These are phyloP conservation scores for Lymantria monacha DNA, from an alignment of 2,888 invertebrate species.

Conservation along the genomic window DNA sequence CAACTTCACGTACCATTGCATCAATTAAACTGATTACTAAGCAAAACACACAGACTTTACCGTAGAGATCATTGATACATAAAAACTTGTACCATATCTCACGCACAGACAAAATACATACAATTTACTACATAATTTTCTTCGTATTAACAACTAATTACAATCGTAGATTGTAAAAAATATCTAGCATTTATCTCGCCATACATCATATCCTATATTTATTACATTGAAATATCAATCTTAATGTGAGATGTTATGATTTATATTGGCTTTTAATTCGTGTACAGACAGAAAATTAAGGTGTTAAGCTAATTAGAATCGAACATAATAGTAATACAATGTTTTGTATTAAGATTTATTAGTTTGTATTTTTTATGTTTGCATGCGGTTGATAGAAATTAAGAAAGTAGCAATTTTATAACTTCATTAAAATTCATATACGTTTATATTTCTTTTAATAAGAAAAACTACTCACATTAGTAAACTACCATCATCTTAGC, in stretches of 20 bases:
- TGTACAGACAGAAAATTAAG: conserved; percentile 8
- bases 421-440: background rate
- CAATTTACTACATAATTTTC: conserved; percentile 53
- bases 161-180: conserved; percentile 33
- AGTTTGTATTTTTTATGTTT: conserved; percentile 13
- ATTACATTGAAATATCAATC: background rate
- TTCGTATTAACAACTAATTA: conserved; percentile 63
- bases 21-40: conserved; percentile 68
- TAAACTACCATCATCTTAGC: too few species aligned
- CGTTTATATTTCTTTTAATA: too few species aligned
- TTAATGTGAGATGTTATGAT: conserved; percentile 1
- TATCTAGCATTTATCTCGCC: conserved; percentile 1
- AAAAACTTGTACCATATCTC: conserved; percentile 51
- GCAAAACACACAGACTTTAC: conserved; percentile 60
- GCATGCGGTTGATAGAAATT: background rate
- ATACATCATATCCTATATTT: conserved; percentile 1
- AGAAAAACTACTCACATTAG: too few species aligned
- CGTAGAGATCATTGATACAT: conserved; percentile 52
- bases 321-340: conserved; percentile 22
- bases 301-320: conserved; percentile 25
- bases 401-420: background rate
- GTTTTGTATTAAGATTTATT: conserved; percentile 18
- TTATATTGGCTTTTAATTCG: background rate
- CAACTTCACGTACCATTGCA: conserved; percentile 49
- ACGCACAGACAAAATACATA: conserved; percentile 40